These are phyloP conservation scores for Marmota monax DNA, from an alignment of 2,113 vertebrate genomes.

Conservation along the genomic window DNA sequence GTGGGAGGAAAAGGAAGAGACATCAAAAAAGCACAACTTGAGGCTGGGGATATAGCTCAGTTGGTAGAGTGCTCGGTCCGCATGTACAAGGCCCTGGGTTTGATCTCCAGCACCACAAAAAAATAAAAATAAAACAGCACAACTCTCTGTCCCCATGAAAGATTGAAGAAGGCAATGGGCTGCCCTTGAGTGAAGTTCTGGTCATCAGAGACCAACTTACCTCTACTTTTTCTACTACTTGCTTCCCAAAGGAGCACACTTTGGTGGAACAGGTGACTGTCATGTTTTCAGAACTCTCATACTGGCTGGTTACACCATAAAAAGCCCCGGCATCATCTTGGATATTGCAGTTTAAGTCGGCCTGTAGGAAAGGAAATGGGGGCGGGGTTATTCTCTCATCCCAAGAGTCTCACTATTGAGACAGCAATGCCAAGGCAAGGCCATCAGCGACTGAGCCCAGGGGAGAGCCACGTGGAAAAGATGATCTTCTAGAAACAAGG, in stretches of 20 bases:
- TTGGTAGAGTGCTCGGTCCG: too few species aligned
- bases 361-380: constrained; percentile 87
- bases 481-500: background rate
- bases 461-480: background rate
- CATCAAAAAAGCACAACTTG: background rate
- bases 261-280: constrained; percentile 99
- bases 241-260: constrained; percentile 99
- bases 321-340: constrained; percentile 97
- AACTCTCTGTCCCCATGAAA: too few species aligned
- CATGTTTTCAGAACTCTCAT: constrained; percentile 99
- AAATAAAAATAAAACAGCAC: too few species aligned
- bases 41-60: too few species aligned
- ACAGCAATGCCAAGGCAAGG: background rate
- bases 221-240: constrained; percentile 99
- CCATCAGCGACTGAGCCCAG: background rate
- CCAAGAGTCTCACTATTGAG: background rate
- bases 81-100: too few species aligned
- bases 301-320: constrained; percentile 98
- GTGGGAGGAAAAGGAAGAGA: background rate
- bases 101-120: too few species aligned
- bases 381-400: constrained; percentile 17
- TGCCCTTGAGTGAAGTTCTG: background rate
- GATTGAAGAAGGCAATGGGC: background rate
- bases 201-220: constrained; percentile 84
- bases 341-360: constrained; percentile 98